These are phyloP conservation scores for Thelaira solivaga DNA, from an alignment of 2,888 invertebrate species.

Conservation along the genomic window DNA sequence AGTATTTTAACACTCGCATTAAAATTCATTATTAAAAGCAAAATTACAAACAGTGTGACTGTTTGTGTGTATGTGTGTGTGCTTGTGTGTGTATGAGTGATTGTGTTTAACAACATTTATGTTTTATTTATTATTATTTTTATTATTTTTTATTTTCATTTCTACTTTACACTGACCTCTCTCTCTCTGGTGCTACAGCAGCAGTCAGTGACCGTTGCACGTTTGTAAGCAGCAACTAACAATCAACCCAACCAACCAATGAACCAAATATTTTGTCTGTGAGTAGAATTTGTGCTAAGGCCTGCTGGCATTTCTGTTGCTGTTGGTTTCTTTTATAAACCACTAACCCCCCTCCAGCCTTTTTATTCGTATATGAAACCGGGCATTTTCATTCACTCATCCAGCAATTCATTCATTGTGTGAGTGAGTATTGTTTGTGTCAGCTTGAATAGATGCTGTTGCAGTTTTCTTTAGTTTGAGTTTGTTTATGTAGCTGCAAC, in stretches of 20 bases:
- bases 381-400: background rate
- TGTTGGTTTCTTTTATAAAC: background rate
- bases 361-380: too few species aligned
- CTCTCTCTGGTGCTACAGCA: conserved; percentile 18
- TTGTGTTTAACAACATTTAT: background rate
- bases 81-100: background rate
- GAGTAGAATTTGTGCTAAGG: conserved; percentile 2
- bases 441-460: conserved; percentile 2
- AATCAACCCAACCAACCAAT: background rate
- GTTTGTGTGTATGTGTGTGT: background rate
- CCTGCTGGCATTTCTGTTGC: background rate
- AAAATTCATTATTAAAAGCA: too few species aligned
- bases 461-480: background rate
- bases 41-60: too few species aligned
- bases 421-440: background rate
- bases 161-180: conserved; percentile 2
- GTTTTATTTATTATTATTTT: too few species aligned
- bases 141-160: too few species aligned
- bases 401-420: background rate
- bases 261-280: conserved; percentile 11
- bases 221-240: too few species aligned
- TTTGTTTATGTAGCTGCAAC: conserved; percentile 32
- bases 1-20: too few species aligned
- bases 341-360: background rate
- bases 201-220: conserved; percentile 11